These are phyloP conservation scores for Chironomus tentans DNA, from an alignment of 2,888 invertebrate species.

Conservation along the genomic window DNA sequence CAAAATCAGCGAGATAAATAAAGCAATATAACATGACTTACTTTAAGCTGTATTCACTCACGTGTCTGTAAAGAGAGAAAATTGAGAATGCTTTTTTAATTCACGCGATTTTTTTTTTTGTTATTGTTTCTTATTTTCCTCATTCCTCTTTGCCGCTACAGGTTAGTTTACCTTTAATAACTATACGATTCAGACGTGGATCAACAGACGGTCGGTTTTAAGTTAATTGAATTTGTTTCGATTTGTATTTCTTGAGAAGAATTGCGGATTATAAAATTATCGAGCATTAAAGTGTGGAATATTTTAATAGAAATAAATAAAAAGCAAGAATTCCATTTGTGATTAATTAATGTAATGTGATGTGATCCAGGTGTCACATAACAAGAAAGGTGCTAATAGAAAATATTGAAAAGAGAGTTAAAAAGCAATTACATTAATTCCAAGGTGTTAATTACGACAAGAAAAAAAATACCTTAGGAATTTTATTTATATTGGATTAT, in stretches of 20 bases:
- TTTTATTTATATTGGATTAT: neutral
- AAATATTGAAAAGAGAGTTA: neutral
- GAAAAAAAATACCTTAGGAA: neutral
- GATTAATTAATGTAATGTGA: too few species aligned
- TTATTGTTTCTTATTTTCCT: neutral
- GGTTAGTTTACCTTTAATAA: conserved; percentile 4
- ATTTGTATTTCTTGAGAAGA: too few species aligned
- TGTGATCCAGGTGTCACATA: too few species aligned
- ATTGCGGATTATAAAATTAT: too few species aligned
- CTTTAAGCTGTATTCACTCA: neutral
- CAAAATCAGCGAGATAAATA: neutral
- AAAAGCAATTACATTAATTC: neutral
- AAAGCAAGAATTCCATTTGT: neutral
- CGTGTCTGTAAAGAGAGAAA: neutral
- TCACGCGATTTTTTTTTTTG: neutral
- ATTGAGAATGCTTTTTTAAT: neutral
- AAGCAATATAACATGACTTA: neutral
- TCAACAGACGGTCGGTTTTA: neutral
- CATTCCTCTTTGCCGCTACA: neutral
- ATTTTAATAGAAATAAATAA: neutral
- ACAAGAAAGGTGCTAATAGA: too few species aligned
- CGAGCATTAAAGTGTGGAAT: neutral
- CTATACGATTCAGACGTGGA: conserved; percentile 1
- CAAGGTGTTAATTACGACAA: neutral
- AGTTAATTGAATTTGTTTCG: too few species aligned